Percentiles rank a stretch among this genome's conserved stretches.
phyloP scores from a whole-genome alignment of 2,888 invertebrate genomes.

The Cephus pygmeus region DNA sequence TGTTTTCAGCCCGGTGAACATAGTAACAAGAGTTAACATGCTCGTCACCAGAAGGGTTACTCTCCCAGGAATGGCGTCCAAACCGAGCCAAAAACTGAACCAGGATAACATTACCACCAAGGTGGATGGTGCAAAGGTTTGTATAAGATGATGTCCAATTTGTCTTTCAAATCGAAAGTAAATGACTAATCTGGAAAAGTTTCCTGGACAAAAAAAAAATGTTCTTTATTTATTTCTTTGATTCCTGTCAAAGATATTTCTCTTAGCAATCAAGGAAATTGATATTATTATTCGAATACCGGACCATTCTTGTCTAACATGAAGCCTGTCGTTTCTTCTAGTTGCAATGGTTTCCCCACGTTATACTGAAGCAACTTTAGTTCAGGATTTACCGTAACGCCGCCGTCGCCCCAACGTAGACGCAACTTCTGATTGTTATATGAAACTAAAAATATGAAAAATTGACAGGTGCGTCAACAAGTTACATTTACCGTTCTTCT shows the following conservation, averaged over 20 bases:
- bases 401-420: slow-evolving; percentile 79
- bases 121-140: slow-evolving; percentile 86
- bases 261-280: background rate
- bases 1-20: slow-evolving; percentile 85
- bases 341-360: slow-evolving; percentile 77
- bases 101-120: slow-evolving; percentile 86
- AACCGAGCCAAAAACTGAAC: slow-evolving; percentile 88
- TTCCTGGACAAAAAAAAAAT: slow-evolving; percentile 67
- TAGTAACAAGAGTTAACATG: slow-evolving; percentile 85
- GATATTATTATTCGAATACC: slow-evolving; percentile 14
- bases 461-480: background rate
- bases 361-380: slow-evolving; percentile 84
- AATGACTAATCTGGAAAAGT: slow-evolving; percentile 82
- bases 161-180: slow-evolving; percentile 85
- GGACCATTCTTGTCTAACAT: slow-evolving; percentile 82
- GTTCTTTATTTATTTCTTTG: background rate
- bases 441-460: slow-evolving; percentile 72
- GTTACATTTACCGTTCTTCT: background rate
- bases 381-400: slow-evolving; percentile 83
- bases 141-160: slow-evolving; percentile 86
- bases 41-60: slow-evolving; percentile 86
- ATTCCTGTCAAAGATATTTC: background rate
- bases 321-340: slow-evolving; percentile 79
- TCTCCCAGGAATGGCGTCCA: slow-evolving; percentile 86
- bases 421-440: slow-evolving; percentile 82